phyloP scores from a whole-genome alignment of 64 coral and sea anemone species.

The Montipora foliosa region DNA sequence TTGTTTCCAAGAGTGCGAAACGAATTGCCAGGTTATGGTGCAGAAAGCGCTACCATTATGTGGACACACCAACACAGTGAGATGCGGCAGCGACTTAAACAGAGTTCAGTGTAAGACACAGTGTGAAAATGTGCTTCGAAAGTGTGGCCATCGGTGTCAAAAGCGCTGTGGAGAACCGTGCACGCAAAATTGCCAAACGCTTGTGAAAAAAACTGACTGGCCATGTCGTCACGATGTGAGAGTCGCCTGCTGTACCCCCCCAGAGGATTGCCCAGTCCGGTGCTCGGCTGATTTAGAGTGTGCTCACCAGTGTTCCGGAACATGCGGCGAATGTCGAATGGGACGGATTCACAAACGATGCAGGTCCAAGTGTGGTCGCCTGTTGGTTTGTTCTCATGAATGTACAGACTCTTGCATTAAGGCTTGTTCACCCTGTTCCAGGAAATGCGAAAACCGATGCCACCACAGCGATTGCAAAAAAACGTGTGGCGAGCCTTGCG shows the following conservation, averaged over 20 bases:
- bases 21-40: conserved; percentile 33
- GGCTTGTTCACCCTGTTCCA: conserved; percentile 60
- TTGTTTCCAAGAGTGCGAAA: conserved; percentile 64
- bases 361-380: conserved; percentile 23
- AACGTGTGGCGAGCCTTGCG: conserved; percentile 62
- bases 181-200: background rate
- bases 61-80: conserved; percentile 51
- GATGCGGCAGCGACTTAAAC: conserved; percentile 11
- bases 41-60: conserved; percentile 62
- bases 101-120: background rate
- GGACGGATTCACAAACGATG: conserved; percentile 72
- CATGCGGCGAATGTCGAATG: conserved; percentile 60
- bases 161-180: background rate
- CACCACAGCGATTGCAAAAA: conserved; percentile 47
- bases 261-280: background rate
- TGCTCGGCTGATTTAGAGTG: background rate
- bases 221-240: conserved; percentile 15
- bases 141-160: conserved; percentile 1
- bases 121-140: background rate
- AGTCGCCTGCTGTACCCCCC: background rate
- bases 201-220: conserved; percentile 7
- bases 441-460: conserved; percentile 43
- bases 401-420: conserved; percentile 26
- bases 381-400: conserved; percentile 61
- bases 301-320: conserved; percentile 31